Percentiles rank a stretch among this genome's conserved stretches.
These are phyloP conservation scores for Pseudorhiza aurosa DNA, from an alignment of 30 jellyfish, hydroid and myxozoan genomes.

Conservation along the genomic window DNA sequence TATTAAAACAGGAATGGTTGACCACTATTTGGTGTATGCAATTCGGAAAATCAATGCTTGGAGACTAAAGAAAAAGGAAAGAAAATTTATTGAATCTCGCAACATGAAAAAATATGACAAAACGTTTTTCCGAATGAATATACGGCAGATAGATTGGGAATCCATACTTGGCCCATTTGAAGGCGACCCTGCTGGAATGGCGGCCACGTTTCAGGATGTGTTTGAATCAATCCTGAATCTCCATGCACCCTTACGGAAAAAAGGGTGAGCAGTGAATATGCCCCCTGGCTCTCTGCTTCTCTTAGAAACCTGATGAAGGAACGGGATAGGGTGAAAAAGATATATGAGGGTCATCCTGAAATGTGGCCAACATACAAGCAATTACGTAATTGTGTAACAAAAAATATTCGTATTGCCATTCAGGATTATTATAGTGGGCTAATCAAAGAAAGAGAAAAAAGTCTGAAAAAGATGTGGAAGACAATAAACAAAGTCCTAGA, in stretches of 20 bases:
- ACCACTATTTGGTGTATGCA: too few species aligned
- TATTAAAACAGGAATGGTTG: not conserved
- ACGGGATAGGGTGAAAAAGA: slow-evolving; percentile 13
- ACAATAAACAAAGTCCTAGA: slow-evolving; percentile 40
- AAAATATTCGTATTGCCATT: slow-evolving; percentile 17
- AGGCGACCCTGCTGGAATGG: slow-evolving; percentile 28
- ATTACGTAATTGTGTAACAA: slow-evolving; percentile 27
- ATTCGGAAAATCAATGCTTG: slow-evolving; percentile 2
- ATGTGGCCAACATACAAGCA: slow-evolving; percentile 33
- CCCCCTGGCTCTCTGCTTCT: slow-evolving; percentile 46
- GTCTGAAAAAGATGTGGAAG: slow-evolving; percentile 39
- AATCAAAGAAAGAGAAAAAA: not conserved
- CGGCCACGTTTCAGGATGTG: slow-evolving; percentile 60
- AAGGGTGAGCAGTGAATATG: slow-evolving; percentile 25
- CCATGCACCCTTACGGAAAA: slow-evolving; percentile 40
- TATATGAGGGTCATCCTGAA: slow-evolving; percentile 15
- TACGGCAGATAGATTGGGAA: slow-evolving; percentile 39
- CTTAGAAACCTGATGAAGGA: slow-evolving; percentile 39
- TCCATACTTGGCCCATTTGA: slow-evolving; percentile 37
- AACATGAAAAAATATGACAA: slow-evolving; percentile 39
- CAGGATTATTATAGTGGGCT: slow-evolving; percentile 11
- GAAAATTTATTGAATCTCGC: slow-evolving; percentile 20
- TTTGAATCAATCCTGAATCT: slow-evolving; percentile 36
- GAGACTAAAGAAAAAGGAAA: slow-evolving; percentile 14
- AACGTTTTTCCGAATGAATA: slow-evolving; percentile 4